Base-by-base conservation (phyloP, 2,888 invertebrate species). In the Bombylius discolor region DNA sequence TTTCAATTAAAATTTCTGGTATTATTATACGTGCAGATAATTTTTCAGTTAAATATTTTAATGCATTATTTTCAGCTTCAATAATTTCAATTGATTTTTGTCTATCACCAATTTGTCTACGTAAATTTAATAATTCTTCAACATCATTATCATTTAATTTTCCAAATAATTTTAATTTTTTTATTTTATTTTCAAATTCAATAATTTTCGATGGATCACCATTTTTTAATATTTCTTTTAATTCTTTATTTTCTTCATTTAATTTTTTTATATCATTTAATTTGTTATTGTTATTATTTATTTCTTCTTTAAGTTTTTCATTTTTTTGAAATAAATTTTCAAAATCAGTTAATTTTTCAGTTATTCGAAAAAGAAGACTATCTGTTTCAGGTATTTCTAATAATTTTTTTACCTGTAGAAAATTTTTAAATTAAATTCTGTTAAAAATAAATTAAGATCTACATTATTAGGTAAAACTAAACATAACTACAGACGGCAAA, bases 11-110 rank as follows among this genome's bases (percentile, higher is more conserved):
- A 12, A 52, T 9, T 14, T 31, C 8, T 1, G 45, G 32, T 13
- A 48, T 45, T 14, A 53, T 42, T 14, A 60, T 57, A 7, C 67
- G 66, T 5, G 53, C 57, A 0, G 66, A 60, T 14, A 67, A 62
- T 48, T 71, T 71, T 13, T 70, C 71, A 39, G 70, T 60, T 11
- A 70, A 57, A 9, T 64, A 60, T 54, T 65, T 65, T 0, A 70
- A 59, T 44, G 65, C 65, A 1, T 57, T 62, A 61, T 69, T 70
- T 58, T 70, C 67, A 9, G 68, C 66, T 51, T 67, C 63, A 5
- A 67, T 52, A n/a, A 67, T 61, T 34, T 69, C 66, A 49, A 66
- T 64, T 1, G 66, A 64, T 49, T 64, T 67, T 49, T 70, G 66
- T 23, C 66, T 47, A 14, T 53, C 53, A 11, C 50, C 51, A 31